Percentiles rank a stretch among this genome's conserved stretches.
Conservation (phyloP, 2,113 vertebrate species). For the Lampris incognitus region DNA sequence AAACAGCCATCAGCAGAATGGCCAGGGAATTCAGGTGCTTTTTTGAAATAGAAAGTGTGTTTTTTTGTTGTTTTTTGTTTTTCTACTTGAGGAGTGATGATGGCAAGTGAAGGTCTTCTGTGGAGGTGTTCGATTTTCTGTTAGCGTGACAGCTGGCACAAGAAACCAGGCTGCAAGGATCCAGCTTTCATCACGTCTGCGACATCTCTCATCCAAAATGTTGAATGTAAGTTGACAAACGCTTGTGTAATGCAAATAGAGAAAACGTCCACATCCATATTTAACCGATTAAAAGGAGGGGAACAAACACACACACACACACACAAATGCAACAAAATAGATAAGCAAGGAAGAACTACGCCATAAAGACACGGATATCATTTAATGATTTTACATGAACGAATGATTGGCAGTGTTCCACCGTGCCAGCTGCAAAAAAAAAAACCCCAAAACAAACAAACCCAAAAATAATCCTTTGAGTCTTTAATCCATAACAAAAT, state of each 20-base stretch:
- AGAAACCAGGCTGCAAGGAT: not conserved
- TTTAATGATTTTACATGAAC: constrained; percentile 5
- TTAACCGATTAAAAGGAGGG: constrained; percentile 50
- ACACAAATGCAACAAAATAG: too few relatives aligned
- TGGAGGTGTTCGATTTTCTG: constrained; percentile 85
- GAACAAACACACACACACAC: constrained; percentile 53
- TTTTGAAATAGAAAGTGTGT: constrained; percentile 84
- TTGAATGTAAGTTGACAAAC: too few relatives aligned
- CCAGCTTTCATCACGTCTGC: not conserved
- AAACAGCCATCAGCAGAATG: too few relatives aligned
- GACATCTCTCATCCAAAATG: constrained; percentile 1
- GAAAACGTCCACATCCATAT: constrained; percentile 56
- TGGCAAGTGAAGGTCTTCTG: constrained; percentile 87
- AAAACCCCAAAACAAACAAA: constrained; percentile 16
- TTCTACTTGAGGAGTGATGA: constrained; percentile 75
- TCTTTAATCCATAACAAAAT: constrained; percentile 46
- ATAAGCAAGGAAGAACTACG: constrained; percentile 77
- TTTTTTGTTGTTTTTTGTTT: constrained; percentile 26
- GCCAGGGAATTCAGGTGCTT: constrained; percentile 81
- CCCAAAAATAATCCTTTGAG: constrained; percentile 42
- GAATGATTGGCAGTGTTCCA: constrained; percentile 14
- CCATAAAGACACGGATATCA: constrained; percentile 65
- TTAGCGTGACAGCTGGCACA: constrained; percentile 47
- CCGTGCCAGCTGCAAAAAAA: constrained; percentile 32
- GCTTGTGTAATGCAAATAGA: not conserved